These are phyloP conservation scores for Melanerpes formicivorus DNA, from an alignment of 2,113 vertebrate species.

Conservation along the genomic window DNA sequence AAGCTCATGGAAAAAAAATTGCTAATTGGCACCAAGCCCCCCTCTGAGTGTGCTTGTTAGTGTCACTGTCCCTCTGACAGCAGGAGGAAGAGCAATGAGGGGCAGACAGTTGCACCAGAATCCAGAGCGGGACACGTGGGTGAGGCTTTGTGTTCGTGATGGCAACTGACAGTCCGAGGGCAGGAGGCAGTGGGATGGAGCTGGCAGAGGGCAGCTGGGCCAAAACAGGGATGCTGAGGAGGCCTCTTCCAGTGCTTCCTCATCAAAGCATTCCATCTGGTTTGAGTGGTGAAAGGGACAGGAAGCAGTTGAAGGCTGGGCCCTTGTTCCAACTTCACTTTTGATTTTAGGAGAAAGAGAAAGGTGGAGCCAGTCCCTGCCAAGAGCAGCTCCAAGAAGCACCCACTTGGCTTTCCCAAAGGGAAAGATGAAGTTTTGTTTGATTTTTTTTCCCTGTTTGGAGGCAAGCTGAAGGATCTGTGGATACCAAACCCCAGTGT, in stretches of 20 bases:
- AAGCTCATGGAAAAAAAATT: slow-evolving; percentile 82
- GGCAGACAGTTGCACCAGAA: slow-evolving; percentile 39
- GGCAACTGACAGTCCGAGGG: neutral
- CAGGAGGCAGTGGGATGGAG: neutral
- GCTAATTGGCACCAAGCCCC: slow-evolving; percentile 80
- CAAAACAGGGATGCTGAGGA: neutral
- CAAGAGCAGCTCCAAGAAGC: neutral
- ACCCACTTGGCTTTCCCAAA: neutral
- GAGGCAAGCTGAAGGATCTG: neutral
- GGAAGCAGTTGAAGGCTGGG: neutral
- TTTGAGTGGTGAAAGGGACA: neutral
- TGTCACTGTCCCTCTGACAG: slow-evolving; percentile 79
- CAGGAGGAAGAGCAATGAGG: slow-evolving; percentile 74
- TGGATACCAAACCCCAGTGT: neutral
- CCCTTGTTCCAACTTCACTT: neutral
- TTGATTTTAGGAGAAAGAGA: neutral
- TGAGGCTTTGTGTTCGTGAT: neutral
- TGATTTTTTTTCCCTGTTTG: neutral
- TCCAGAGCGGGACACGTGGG: neutral
- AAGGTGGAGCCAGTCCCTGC: neutral
- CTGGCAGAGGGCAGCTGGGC: neutral
- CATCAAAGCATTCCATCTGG: neutral
- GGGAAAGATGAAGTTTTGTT: neutral
- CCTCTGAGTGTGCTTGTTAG: slow-evolving; percentile 76
- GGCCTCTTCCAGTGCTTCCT: neutral